Evolutionary conservation across 1,140 invertebrate genomes (phyloP).

Genomic region (Cecropterus lyciades): DNA sequence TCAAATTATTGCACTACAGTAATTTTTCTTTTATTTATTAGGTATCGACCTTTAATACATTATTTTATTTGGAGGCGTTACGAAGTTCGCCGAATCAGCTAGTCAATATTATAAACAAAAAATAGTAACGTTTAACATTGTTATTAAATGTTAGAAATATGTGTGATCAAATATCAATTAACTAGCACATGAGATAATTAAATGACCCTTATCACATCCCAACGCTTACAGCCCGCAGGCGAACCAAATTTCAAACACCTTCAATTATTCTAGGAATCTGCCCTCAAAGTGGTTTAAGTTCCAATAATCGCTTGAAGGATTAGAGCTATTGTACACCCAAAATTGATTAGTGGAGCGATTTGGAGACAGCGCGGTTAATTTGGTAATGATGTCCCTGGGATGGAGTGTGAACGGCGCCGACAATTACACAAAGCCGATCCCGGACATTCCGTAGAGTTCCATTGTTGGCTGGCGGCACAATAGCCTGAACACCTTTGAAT

Average conservation of each 20-base stretch:
- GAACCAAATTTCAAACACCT: neutral
- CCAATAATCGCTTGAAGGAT: slow-evolving; percentile 27
- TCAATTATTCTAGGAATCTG: slow-evolving; percentile 1
- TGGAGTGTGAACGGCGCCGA: slow-evolving; percentile 10
- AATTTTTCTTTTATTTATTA: too few species aligned
- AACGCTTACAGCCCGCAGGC: neutral
- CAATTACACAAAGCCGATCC: slow-evolving; percentile 17
- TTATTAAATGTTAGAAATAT: too few species aligned
- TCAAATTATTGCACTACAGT: too few species aligned
- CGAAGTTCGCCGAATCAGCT: too few species aligned
- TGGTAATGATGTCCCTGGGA: slow-evolving; percentile 26
- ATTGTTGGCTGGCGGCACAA: slow-evolving; percentile 6
- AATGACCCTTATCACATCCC: neutral
- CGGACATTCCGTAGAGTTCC: slow-evolving; percentile 6
- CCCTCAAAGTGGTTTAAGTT: slow-evolving; percentile 3
- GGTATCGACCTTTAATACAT: too few species aligned
- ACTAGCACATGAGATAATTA: neutral
- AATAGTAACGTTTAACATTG: too few species aligned
- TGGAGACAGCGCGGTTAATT: slow-evolving; percentile 25
- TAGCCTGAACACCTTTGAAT: slow-evolving; percentile 5
- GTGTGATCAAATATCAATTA: too few species aligned
- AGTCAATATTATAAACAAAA: too few species aligned
- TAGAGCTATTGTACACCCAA: slow-evolving; percentile 19
- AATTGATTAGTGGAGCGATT: slow-evolving; percentile 30
- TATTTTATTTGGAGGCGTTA: too few species aligned